Conservation (phyloP, 2,797 vertebrate genomes). For the Emydoidea blandingii region DNA sequence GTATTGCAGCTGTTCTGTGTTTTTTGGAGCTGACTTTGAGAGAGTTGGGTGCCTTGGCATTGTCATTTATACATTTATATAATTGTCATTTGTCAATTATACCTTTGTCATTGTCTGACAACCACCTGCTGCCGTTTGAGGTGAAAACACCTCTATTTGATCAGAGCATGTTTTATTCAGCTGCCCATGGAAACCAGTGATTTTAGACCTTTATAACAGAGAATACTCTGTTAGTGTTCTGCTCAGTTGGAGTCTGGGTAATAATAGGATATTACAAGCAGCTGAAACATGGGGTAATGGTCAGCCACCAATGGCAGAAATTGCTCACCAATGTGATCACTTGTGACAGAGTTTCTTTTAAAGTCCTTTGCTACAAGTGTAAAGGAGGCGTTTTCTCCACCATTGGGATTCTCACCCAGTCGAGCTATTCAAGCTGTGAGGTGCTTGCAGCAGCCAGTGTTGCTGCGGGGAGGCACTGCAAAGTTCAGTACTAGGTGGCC, state of each 20-base stretch:
- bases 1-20: neutral
- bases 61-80: too few species aligned
- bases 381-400: neutral
- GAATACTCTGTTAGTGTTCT: neutral
- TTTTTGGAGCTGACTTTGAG: neutral
- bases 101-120: neutral
- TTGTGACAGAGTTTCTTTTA: neutral
- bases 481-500: neutral
- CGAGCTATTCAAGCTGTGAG: neutral
- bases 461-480: neutral
- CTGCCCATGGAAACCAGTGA: neutral
- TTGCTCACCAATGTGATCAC: neutral
- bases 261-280: neutral
- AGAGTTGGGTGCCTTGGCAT: neutral
- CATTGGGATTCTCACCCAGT: too few species aligned
- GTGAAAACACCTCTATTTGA: neutral
- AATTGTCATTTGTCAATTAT: neutral
- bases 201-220: neutral
- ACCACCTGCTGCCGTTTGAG: neutral
- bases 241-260: neutral
- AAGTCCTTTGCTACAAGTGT: neutral
- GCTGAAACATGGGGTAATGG: neutral
- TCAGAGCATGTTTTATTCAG: neutral
- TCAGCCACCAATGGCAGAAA: neutral
- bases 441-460: neutral